Base-by-base conservation (phyloP, 2,888 invertebrate species). In the Acleris cristana region DNA sequence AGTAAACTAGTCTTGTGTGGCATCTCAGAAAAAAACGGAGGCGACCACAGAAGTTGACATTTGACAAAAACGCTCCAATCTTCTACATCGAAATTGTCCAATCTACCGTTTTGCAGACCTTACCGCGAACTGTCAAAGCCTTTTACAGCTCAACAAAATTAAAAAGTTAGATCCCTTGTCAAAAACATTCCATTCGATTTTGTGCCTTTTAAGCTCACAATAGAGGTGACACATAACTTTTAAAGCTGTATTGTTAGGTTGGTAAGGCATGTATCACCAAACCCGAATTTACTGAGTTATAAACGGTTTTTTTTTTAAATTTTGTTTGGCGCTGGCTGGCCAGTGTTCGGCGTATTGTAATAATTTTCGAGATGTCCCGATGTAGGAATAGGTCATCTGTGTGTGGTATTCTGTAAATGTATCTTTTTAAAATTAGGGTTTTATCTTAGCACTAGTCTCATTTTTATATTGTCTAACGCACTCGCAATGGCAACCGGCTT, bases 41-140 rank as follows among this genome's bases (percentile, higher is more conserved):
- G 85, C 87, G 86, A 83, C 88, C 87, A 86, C 87, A 90, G 87
- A 86, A 89, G 91, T 92, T 90, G 92, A 92, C 90, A 91, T 90
- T 90, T 90, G 91, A 92, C 91, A 91, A 92, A 91, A 91, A 89
- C 85, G 84, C 77, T 79, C 79, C 88, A 40, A 92, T 92, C 92
- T 64, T 74, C 79, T 76, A 79, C 83, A 92, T 92, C 92, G 71
- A 91, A 89, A 90, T 90, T 85, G 87, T 82, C 81, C 89, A 89
- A 81, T 82, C 90, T 90, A 92, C 92, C 92, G 91, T 91, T 87
- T 85, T 81, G 84, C 81, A 81, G 86, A 85, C 84, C 84, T 85
- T 90, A 91, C 90, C 82, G 82, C 89, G 92, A 92, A 92, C 91
- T 91, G 92, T 91, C 92, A 88, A 85, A 90, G 85, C 76, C 84